Evolutionary conservation across 1,140 invertebrate genomes (phyloP).

Genomic region (Coptotermes formosanus): DNA sequence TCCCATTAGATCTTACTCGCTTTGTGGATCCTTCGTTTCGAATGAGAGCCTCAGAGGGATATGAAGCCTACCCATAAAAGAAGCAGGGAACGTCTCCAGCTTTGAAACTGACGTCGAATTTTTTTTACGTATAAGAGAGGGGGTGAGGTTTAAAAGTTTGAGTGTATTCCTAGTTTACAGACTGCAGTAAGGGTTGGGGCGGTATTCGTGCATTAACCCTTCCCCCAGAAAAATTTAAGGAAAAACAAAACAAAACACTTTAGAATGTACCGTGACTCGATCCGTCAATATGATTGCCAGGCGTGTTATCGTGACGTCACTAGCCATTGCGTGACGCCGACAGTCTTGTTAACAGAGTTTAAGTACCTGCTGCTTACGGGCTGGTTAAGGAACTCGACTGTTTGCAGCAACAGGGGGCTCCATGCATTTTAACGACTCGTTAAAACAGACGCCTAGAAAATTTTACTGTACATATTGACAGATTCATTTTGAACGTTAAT

Average conservation of each 20-base stretch:
- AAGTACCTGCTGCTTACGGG: not conserved
- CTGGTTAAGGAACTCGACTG: not conserved
- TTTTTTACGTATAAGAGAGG: not conserved
- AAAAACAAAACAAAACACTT: not conserved
- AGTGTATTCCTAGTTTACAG: not conserved
- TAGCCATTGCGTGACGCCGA: not conserved
- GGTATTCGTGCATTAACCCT: not conserved
- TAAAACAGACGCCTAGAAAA: not conserved
- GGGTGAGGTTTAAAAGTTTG: not conserved
- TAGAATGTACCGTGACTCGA: not conserved
- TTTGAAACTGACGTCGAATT: slow-evolving; percentile 11
- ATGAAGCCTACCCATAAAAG: not conserved
- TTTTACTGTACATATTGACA: not conserved
- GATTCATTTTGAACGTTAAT: not conserved
- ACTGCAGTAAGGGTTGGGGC: not conserved
- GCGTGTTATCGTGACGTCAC: not conserved
- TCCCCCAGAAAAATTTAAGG: not conserved
- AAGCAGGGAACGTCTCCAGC: not conserved
- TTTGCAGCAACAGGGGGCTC: not conserved
- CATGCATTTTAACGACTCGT: not conserved
- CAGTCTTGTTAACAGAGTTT: slow-evolving; percentile 11
- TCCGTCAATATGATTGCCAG: not conserved
- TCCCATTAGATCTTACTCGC: slow-evolving; percentile 9
- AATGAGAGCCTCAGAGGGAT: not conserved
- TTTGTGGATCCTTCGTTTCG: not conserved